Base-by-base conservation (phyloP, 2,888 invertebrate species). In the Pyrrhosoma nymphula region DNA sequence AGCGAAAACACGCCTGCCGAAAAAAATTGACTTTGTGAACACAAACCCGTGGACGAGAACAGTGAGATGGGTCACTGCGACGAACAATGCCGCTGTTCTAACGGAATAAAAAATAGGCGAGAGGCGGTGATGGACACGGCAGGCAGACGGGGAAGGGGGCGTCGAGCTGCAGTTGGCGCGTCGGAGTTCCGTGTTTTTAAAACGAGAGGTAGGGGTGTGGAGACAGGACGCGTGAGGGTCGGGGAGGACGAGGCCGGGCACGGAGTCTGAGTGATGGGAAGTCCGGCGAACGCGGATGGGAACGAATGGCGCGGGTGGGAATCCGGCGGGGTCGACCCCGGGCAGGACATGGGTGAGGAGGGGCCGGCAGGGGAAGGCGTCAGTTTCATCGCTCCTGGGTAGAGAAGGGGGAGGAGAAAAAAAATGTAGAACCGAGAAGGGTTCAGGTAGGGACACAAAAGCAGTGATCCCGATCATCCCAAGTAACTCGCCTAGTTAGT, bases 271-370 rank as follows among this genome's bases (percentile, higher is more conserved):
- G 35, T 82, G 82, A 82, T 82, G 82, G 35, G 14, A 35, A 35
- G 82, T 82, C 35, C 30, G 26, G 82, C 82, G 82, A 35, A 82
- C 82, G n/a, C 82, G 82, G 82, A 82, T 69, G n/a, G 26, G 69
- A 69, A 35, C 2, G 82, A 18, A 82, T 82, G 82, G 82, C 30
- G 35, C 30, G 82, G 35, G 35, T 8, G 82, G 82, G n/a, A 35
- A 82, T 35, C 30, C 23, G 82, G 82, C 23, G 35, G 69, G 63
- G 69, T 20, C 69, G 26, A 69, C 26, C 26, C 69, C 82, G 8
- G 47, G 8, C 14, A 82, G 82, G 82, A 14, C 30, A 35, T 35
- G 30, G 14, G n/a, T 69, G 69, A n/a, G n/a, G 69, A 26, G 0
- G 75, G 75, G n/a, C n/a, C 75, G 30, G 82, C 82, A 1, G 47